phyloP scores from a whole-genome alignment of 2,797 vertebrate species.

The Girardinus metallicus region DNA sequence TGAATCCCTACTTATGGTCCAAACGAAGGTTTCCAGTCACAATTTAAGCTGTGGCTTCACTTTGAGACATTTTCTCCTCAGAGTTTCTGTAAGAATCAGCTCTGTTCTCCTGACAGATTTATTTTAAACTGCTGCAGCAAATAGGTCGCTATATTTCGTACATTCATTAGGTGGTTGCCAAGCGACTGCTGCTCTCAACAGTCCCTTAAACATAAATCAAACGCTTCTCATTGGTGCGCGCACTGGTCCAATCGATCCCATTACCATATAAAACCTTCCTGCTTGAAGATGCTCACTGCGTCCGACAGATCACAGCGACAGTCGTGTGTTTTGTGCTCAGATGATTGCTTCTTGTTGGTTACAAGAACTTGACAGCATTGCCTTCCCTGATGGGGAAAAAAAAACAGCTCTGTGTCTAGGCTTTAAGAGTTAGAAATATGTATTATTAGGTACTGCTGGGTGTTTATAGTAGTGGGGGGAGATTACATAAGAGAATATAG shows the following conservation, averaged over 20 bases:
- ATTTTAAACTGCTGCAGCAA: slow-evolving; percentile 16
- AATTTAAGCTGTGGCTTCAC: slow-evolving; percentile 11
- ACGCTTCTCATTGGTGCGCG: slow-evolving; percentile 72
- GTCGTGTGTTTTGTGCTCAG: slow-evolving; percentile 14
- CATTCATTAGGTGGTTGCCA: slow-evolving; percentile 77
- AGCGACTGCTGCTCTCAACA: slow-evolving; percentile 72
- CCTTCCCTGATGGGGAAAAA: not conserved
- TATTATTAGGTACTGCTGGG: not conserved
- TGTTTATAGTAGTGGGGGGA: not conserved
- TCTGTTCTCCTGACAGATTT: slow-evolving; percentile 6
- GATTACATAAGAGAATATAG: not conserved
- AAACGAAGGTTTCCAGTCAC: not conserved
- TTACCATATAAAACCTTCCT: slow-evolving; percentile 74
- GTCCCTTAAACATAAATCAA: slow-evolving; percentile 74
- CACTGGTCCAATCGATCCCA: slow-evolving; percentile 66
- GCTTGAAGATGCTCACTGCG: slow-evolving; percentile 32
- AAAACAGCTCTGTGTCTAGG: not conserved
- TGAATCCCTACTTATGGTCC: slow-evolving; percentile 5
- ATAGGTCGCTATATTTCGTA: slow-evolving; percentile 52
- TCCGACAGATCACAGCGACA: slow-evolving; percentile 39
- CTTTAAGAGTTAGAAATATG: not conserved
- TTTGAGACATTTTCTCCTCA: not conserved
- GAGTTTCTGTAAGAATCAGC: slow-evolving; percentile 4
- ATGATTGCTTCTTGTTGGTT: not conserved
- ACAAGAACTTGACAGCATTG: not conserved